Evolutionary conservation across 2,797 vertebrate genomes (phyloP).

Genomic region (Sebastes dallii): DNA sequence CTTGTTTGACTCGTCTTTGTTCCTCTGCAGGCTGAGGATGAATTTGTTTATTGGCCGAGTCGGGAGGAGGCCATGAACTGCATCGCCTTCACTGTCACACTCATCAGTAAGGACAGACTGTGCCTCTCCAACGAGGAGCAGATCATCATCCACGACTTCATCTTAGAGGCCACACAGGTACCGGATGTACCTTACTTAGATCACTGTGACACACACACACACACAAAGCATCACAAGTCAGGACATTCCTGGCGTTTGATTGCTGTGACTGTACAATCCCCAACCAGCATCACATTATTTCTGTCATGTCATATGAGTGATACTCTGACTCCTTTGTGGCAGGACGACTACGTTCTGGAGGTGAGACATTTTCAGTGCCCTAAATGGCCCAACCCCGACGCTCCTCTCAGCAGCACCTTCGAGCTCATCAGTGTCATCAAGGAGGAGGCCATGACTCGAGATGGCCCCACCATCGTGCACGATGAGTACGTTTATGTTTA

Average conservation of each 20-base stretch:
- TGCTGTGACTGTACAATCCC: background rate
- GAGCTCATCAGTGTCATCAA: conserved; percentile 99
- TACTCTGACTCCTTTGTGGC: conserved; percentile 5
- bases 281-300: background rate
- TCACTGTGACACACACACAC: background rate
- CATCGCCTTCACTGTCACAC: conserved; percentile 97
- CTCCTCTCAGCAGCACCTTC: conserved; percentile 96
- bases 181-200: background rate
- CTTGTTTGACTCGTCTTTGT: background rate
- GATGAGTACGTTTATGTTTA: conserved; percentile 88
- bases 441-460: conserved; percentile 97
- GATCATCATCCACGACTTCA: conserved; percentile 99
- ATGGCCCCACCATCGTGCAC: conserved; percentile 97
- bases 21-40: conserved; percentile 91
- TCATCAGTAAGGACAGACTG: conserved; percentile 98
- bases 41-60: conserved; percentile 99
- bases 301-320: conserved; percentile 43
- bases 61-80: conserved; percentile 99
- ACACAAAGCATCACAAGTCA: background rate
- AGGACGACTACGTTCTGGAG: conserved; percentile 99
- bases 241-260: background rate
- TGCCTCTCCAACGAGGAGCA: conserved; percentile 99
- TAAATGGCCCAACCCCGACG: conserved; percentile 98
- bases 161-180: conserved; percentile 98
- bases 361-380: conserved; percentile 99